Evolutionary conservation across 2,888 invertebrate species (phyloP), one percentile per base, ranked within the genome.

Genomic region (Hermaeophaga mercurialis): DNA sequence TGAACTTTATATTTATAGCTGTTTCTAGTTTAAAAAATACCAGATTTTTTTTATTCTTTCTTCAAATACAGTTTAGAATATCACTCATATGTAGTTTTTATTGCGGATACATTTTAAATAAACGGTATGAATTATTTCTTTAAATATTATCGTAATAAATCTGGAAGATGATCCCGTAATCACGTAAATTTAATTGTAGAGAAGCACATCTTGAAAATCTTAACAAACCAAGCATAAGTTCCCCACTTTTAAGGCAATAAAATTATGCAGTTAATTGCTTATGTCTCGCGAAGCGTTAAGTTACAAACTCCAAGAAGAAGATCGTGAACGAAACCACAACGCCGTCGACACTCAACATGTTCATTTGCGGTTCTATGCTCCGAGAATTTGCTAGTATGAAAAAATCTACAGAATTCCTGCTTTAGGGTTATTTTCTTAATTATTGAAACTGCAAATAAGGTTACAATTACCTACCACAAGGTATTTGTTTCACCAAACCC

Each of bases 261-360:
- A 77, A 77, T 77, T 76, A 77, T 77, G 74, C 76, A 76, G 70
- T 73, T 76, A 77, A 77, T 77, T 77, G 75, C 75, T 73, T 73
- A 71, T 72, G 75, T 74, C 76, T 74, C 70, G 69, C 71, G 72
- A 70, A 73, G 74, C 74, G 75, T 75, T 75, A 75, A 75, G 70
- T 66, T 68, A 67, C 70, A 69, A 74, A 68, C 70, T 68, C 61
- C 70, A 69, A 70, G 71, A 71, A 71, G 71, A 71, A 69, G 67
- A 72, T 73, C 26, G 73, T 74, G 70, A 72, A 71, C 71, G 66
- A 65, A 66, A 70, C 68, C 70, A 62, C 69, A 68, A 64, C 64
- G 63, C 54, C 59, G 58, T 44, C 43, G 58, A 48, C 64, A 64
- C 58, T 66, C 63, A 47, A 59, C 54, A 57, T 64, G 56, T 62